A percentile compares a stretch with the other conserved stretches of the same genome.
Evolutionary conservation across 2,888 invertebrate species (phyloP).

Genomic region (Thera britannica): DNA sequence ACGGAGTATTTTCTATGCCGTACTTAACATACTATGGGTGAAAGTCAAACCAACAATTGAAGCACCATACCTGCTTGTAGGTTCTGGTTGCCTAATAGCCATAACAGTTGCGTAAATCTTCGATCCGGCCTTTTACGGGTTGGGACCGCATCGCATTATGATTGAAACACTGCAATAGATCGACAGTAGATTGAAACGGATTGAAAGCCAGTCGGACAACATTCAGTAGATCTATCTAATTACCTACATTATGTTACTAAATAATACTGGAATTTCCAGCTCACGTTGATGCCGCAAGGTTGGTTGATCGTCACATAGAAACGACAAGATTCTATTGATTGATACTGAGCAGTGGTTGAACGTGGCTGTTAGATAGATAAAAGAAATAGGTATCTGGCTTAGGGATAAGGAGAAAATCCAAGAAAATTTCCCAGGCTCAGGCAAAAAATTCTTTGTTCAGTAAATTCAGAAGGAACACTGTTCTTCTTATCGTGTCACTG

Average conservation of each 20-base stretch:
- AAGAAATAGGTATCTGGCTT: too few species aligned
- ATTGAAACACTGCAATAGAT: conserved; percentile 28
- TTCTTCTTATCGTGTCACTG: too few species aligned
- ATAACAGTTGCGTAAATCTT: conserved; percentile 45
- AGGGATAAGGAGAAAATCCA: too few species aligned
- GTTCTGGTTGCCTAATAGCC: conserved; percentile 33
- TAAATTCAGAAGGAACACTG: too few species aligned
- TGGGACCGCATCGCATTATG: conserved; percentile 40
- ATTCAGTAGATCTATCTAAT: conserved; percentile 3
- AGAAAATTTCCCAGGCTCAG: too few species aligned
- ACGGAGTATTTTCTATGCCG: too few species aligned
- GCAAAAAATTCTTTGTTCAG: too few species aligned
- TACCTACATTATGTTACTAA: background rate
- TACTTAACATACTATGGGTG: conserved; percentile 37
- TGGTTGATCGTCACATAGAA: too few species aligned
- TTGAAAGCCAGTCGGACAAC: conserved; percentile 20
- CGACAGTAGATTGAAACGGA: conserved; percentile 24
- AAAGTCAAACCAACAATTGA: conserved; percentile 49
- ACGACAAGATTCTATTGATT: too few species aligned
- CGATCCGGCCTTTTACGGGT: conserved; percentile 40
- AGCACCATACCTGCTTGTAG: conserved; percentile 19
- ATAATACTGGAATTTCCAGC: background rate
- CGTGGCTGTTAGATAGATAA: too few species aligned
- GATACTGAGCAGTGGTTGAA: too few species aligned
- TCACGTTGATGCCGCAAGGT: too few species aligned